A percentile compares a stretch with the other conserved stretches of the same genome.
Evolutionary conservation across 2,113 vertebrate species (phyloP).

Genomic region (Emydocephalus ijimae): DNA sequence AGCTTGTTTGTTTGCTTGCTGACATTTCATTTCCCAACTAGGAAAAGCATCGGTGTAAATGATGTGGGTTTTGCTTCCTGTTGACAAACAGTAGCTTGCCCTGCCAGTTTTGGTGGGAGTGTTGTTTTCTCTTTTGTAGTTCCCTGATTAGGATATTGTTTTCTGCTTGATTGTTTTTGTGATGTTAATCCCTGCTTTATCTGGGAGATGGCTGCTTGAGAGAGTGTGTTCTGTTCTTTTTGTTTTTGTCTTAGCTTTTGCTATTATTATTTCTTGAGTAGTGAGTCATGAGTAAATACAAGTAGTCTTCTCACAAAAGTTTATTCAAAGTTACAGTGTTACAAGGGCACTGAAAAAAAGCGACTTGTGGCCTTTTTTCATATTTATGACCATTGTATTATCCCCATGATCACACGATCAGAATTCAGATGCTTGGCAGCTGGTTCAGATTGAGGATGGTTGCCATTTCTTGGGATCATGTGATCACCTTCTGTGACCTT

Average conservation of each 20-base stretch:
- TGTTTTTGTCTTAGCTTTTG: not conserved
- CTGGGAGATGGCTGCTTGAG: not conserved
- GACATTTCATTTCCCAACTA: not conserved
- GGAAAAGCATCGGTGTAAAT: not conserved
- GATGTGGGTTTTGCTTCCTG: not conserved
- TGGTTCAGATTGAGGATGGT: too few relatives aligned
- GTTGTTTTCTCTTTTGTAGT: not conserved
- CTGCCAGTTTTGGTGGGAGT: not conserved
- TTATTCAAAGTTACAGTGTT: too few relatives aligned
- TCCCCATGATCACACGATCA: too few relatives aligned
- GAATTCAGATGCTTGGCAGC: too few relatives aligned
- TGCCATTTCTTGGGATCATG: too few relatives aligned
- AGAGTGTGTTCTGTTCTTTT: not conserved
- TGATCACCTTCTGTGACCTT: too few relatives aligned
- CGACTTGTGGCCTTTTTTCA: too few relatives aligned
- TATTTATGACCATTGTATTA: too few relatives aligned
- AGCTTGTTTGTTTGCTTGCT: not conserved
- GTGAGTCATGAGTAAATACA: not conserved
- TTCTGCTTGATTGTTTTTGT: not conserved
- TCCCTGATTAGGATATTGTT: not conserved
- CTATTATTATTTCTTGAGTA: not conserved
- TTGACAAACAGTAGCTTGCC: not conserved
- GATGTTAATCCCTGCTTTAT: not conserved
- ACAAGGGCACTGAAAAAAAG: too few relatives aligned
- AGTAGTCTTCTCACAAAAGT: too few relatives aligned